Percentiles rank a stretch among this genome's conserved stretches.
Conservation (phyloP, 2,113 vertebrate genomes). For the Eclectus roratus region DNA sequence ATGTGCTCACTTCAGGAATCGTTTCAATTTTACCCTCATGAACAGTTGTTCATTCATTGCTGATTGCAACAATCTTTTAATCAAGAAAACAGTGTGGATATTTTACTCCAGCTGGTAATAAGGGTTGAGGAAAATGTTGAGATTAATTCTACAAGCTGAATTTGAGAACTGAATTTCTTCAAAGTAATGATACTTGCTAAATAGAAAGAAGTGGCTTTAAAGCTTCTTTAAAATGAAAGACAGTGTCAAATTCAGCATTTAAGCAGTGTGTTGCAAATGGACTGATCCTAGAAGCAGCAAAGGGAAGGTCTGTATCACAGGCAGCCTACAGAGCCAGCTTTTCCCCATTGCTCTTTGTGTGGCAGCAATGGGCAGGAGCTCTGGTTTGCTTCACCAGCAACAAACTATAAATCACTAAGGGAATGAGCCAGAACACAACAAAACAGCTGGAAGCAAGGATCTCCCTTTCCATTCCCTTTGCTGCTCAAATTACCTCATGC, state of each 20-base stretch:
- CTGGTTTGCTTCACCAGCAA: conserved; percentile 11
- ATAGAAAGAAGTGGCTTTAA: neutral
- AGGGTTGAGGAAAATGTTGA: neutral
- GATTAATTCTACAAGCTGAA: conserved; percentile 10
- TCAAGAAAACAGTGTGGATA: conserved; percentile 39
- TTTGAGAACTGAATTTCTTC: conserved; percentile 2
- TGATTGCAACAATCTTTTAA: conserved; percentile 65
- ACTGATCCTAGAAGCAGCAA: neutral
- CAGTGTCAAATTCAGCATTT: neutral
- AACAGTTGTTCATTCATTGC: conserved; percentile 34
- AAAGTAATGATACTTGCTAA: neutral
- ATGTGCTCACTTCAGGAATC: conserved; percentile 38
- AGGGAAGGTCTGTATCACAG: neutral
- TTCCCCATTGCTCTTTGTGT: neutral
- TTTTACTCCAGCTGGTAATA: conserved; percentile 40
- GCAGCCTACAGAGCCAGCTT: neutral
- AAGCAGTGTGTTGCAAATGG: neutral
- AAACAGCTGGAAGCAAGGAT: conserved; percentile 9
- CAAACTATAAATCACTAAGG: conserved; percentile 9
- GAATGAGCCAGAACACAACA: neutral
- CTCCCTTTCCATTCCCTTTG: neutral
- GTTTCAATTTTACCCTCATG: conserved; percentile 15
- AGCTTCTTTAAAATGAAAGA: neutral
- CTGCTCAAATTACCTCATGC: neutral
- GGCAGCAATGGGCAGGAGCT: neutral